These are phyloP conservation scores for Sciurus niger DNA, from an alignment of 2,113 vertebrate species.

Conservation along the genomic window DNA sequence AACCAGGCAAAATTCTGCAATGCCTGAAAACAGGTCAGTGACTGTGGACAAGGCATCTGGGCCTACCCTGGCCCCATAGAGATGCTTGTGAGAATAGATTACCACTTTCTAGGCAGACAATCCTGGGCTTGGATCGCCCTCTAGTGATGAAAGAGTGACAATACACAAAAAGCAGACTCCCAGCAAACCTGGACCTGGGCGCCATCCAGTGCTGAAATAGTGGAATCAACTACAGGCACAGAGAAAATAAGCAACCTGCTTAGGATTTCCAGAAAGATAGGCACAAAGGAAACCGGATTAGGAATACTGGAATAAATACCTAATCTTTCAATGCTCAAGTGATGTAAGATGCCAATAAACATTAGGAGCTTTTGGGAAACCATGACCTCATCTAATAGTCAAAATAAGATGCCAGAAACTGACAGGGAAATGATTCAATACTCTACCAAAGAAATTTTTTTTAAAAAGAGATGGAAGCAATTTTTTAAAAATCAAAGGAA, in stretches of 20 bases:
- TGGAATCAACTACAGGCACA: background rate
- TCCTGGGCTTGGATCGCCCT: background rate
- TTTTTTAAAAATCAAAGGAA: background rate
- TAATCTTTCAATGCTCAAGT: background rate
- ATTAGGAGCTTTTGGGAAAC: background rate
- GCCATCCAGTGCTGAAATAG: background rate
- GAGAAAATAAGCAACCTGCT: background rate
- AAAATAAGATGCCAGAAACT: background rate
- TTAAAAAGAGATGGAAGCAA: background rate
- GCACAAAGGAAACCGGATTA: background rate
- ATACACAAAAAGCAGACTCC: background rate
- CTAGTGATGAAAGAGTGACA: background rate
- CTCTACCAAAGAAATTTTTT: background rate
- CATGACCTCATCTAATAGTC: background rate
- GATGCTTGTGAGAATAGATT: background rate
- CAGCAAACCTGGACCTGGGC: background rate
- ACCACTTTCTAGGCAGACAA: background rate
- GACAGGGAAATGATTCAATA: background rate
- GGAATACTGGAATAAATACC: background rate
- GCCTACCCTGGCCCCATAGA: background rate
- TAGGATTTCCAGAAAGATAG: slow-evolving; percentile 16
- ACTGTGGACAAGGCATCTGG: background rate
- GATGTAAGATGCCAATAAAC: background rate
- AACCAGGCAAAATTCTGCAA: background rate
- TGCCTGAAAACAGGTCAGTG: background rate